Percentiles rank a stretch among this genome's conserved stretches.
Conservation (phyloP, 2,888 invertebrate species). For the Julus scandinavius region DNA sequence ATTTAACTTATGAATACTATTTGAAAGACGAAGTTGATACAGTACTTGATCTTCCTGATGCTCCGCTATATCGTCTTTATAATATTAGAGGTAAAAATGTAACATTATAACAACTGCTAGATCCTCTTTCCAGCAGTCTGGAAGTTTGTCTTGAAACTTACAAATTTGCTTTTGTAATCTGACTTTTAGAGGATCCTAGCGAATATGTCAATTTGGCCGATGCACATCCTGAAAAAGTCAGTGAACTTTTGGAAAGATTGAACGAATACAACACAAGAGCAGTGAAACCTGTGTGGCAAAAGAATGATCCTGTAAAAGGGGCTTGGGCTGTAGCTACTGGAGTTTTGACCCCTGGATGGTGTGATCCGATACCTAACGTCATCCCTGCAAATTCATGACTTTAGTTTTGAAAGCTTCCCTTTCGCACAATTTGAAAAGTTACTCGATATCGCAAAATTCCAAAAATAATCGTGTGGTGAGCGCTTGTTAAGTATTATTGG, state of each 20-base stretch:
- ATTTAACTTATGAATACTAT: constrained; percentile 45
- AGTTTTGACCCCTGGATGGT: constrained; percentile 14
- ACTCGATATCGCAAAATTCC: too few species aligned
- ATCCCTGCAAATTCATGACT: not conserved
- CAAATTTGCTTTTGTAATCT: too few species aligned
- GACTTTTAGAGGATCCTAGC: constrained; percentile 5
- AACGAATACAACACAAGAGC: not conserved
- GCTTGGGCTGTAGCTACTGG: not conserved
- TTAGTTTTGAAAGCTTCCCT: not conserved
- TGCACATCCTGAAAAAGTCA: not conserved
- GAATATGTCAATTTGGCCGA: constrained; percentile 35
- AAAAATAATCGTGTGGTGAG: too few species aligned
- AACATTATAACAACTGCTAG: too few species aligned
- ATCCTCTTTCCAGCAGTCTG: too few species aligned
- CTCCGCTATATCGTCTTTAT: constrained; percentile 11
- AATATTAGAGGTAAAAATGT: constrained; percentile 38
- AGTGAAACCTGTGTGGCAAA: not conserved
- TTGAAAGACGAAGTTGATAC: not conserved
- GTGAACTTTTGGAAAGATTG: constrained; percentile 38
- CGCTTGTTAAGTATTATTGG: too few species aligned
- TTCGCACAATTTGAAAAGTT: too few species aligned
- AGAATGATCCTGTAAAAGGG: constrained; percentile 11
- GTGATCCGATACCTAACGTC: not conserved
- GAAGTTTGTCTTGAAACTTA: too few species aligned
- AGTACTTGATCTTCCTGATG: constrained; percentile 43